Evolutionary conservation across 2,797 vertebrate species (phyloP).

Genomic region (Gorsachius magnificus): DNA sequence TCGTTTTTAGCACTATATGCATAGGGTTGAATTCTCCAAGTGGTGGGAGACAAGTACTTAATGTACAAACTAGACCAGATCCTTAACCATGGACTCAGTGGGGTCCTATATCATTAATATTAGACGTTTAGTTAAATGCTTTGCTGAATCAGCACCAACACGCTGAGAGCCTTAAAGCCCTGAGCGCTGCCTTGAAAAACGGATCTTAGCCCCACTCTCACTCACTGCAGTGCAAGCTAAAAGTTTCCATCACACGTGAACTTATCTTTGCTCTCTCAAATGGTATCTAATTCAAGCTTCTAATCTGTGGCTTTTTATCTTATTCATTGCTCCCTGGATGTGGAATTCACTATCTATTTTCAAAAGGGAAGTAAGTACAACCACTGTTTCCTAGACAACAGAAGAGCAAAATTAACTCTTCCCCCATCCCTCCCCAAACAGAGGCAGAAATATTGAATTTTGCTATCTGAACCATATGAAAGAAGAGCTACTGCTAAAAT

Average conservation of each 20-base stretch:
- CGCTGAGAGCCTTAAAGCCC: background rate
- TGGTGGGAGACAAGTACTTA: background rate
- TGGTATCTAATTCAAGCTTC: slow-evolving; percentile 44
- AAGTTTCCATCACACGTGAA: background rate
- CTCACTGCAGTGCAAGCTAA: background rate
- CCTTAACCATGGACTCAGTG: background rate
- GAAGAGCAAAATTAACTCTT: slow-evolving; percentile 61
- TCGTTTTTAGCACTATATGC: background rate
- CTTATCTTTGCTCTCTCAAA: slow-evolving; percentile 47
- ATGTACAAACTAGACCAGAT: background rate
- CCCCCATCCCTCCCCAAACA: slow-evolving; percentile 2
- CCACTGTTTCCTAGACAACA: slow-evolving; percentile 64
- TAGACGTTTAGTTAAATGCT: background rate
- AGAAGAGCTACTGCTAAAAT: background rate
- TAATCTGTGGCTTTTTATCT: slow-evolving; percentile 59
- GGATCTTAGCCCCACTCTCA: background rate
- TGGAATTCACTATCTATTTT: slow-evolving; percentile 57
- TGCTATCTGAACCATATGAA: background rate
- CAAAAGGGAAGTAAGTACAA: slow-evolving; percentile 53
- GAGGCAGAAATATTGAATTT: background rate
- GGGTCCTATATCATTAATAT: background rate
- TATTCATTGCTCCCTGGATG: slow-evolving; percentile 42
- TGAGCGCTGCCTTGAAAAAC: background rate
- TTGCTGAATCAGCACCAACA: background rate
- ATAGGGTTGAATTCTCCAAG: background rate